phyloP scores from a whole-genome alignment of 2,888 invertebrate species.

The Calameuta pallipes region DNA sequence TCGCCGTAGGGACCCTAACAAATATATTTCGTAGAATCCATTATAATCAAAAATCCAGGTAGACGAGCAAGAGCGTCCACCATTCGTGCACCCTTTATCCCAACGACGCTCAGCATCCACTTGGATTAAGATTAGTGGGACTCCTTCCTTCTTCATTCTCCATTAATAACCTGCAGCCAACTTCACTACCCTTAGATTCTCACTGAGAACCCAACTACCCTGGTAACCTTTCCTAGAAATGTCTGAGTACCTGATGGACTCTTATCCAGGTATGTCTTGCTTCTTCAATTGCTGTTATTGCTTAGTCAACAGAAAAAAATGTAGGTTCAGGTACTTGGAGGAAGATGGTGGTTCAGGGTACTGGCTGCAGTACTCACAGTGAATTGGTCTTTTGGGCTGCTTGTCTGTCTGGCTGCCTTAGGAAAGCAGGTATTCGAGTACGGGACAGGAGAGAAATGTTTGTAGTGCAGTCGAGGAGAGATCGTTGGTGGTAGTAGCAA shows the following conservation, averaged over 20 bases:
- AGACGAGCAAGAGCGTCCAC: not conserved
- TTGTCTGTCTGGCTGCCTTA: not conserved
- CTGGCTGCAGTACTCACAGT: not conserved
- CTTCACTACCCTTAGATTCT: not conserved
- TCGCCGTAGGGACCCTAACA: not conserved
- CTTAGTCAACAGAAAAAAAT: not conserved
- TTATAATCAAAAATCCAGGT: not conserved
- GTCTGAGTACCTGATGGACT: not conserved
- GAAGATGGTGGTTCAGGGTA: not conserved
- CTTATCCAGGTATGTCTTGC: not conserved
- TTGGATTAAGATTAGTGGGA: not conserved
- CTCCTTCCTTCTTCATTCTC: not conserved
- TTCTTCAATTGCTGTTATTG: not conserved
- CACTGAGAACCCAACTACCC: not conserved
- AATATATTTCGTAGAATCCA: not conserved
- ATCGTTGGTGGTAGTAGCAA: conserved; percentile 34
- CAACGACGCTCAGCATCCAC: not conserved
- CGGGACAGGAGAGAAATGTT: not conserved
- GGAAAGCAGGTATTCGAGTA: not conserved
- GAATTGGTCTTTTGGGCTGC: not conserved
- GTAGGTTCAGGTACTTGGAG: not conserved
- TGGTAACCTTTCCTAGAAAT: not conserved
- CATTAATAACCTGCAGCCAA: not conserved
- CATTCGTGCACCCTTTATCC: not conserved
- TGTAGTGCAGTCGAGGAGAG: conserved; percentile 3